phyloP scores from a whole-genome alignment of 2,888 invertebrate genomes.

The Pheosia tremula region DNA sequence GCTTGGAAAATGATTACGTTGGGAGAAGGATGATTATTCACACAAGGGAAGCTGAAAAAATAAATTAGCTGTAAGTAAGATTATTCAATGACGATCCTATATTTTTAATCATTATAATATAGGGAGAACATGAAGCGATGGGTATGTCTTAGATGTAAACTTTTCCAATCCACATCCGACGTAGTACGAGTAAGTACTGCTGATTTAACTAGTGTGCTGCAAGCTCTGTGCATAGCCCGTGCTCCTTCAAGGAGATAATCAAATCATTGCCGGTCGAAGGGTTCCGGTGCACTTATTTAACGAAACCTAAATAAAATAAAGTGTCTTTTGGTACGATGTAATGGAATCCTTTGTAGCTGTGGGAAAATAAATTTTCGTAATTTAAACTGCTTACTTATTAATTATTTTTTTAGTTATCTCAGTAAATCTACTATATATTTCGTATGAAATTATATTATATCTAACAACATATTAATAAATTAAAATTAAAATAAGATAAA shows the following conservation, averaged over 20 bases:
- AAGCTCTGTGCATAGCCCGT: conserved; percentile 61
- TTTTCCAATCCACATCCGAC: background rate
- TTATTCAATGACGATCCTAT: no score
- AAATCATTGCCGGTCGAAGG: conserved; percentile 69
- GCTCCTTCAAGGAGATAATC: conserved; percentile 72
- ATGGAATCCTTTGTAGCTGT: background rate
- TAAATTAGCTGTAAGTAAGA: no score
- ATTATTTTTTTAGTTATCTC: no score
- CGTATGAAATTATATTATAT: no score
- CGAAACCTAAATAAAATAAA: conserved; percentile 48
- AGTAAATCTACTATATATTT: no score
- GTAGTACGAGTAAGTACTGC: background rate
- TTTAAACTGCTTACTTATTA: background rate
- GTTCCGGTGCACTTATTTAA: conserved; percentile 63
- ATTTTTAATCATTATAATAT: no score
- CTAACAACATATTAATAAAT: no score
- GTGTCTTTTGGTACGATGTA: conserved; percentile 20
- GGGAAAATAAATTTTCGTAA: background rate
- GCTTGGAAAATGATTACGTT: no score
- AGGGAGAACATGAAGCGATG: no score
- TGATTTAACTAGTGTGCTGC: conserved; percentile 27
- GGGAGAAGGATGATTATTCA: no score
- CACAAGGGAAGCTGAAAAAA: no score
- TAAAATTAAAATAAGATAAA: no score
- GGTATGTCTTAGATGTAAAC: background rate